Conservation (phyloP, 2,797 vertebrate species). For the Micromesistius poutassou region DNA sequence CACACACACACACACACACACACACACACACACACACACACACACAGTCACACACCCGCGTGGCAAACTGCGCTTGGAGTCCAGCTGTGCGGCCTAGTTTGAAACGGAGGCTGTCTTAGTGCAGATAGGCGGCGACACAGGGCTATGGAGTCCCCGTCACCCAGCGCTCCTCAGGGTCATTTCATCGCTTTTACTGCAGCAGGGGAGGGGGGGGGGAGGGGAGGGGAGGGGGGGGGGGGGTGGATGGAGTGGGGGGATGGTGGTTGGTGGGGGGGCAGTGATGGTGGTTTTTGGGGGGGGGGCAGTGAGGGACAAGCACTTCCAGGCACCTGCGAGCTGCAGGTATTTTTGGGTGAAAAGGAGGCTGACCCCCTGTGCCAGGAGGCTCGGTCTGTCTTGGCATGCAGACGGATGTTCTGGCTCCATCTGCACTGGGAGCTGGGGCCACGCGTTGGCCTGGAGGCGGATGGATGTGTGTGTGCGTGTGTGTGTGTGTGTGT, state of each 20-base stretch:
- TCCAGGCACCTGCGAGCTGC: neutral
- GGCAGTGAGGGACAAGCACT: neutral
- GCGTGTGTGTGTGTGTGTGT: neutral
- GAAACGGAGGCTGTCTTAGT: constrained; percentile 74
- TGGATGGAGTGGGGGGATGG: too few relatives aligned
- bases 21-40: neutral
- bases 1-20: neutral
- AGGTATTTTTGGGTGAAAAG: neutral
- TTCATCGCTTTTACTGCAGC: constrained; percentile 44
- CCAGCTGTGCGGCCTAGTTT: constrained; percentile 55
- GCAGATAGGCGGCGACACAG: constrained; percentile 65
- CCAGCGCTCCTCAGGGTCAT: constrained; percentile 52
- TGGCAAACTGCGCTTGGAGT: constrained; percentile 55
- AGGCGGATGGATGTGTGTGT: neutral
- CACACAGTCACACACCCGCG: constrained; percentile 8
- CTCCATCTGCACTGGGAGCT: neutral
- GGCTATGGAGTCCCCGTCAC: constrained; percentile 59
- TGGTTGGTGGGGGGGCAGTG: neutral
- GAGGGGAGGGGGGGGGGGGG: too few relatives aligned
- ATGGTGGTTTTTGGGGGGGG: neutral
- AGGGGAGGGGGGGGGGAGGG: neutral
- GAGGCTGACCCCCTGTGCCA: neutral
- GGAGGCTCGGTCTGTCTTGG: neutral
- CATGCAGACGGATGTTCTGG: neutral
- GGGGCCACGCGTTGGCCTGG: neutral